Percentiles rank a stretch among this genome's conserved stretches.
These are phyloP conservation scores for Gopherus flavomarginatus DNA, from an alignment of 2,113 vertebrate genomes.

Conservation along the genomic window DNA sequence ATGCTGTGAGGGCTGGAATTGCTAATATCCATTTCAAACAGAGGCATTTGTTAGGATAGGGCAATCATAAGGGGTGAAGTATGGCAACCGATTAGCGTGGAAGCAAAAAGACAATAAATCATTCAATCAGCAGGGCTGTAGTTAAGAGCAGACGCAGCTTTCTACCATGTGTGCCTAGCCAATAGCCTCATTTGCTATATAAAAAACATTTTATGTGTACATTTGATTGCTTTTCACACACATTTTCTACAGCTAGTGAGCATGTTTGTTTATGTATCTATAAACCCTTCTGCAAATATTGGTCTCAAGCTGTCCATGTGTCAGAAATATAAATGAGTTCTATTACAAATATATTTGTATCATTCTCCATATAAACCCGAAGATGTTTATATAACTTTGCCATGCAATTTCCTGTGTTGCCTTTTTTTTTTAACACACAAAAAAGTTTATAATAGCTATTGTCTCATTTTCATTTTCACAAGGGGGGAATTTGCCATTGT, in stretches of 20 bases:
- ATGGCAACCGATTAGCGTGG: not conserved
- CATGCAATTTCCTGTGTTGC: not conserved
- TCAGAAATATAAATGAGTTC: slow-evolving; percentile 55
- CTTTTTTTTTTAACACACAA: not conserved
- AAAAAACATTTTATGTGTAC: slow-evolving; percentile 64
- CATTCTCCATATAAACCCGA: slow-evolving; percentile 25
- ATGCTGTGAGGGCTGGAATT: not conserved
- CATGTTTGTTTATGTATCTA: slow-evolving; percentile 59
- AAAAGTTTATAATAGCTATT: not conserved
- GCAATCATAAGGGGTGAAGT: slow-evolving; percentile 9
- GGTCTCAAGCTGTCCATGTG: slow-evolving; percentile 56
- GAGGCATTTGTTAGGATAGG: not conserved
- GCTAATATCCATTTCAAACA: not conserved
- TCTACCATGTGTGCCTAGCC: slow-evolving; percentile 38
- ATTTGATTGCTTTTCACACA: slow-evolving; percentile 67
- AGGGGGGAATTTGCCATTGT: not conserved
- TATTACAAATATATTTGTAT: slow-evolving; percentile 50
- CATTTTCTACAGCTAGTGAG: slow-evolving; percentile 66
- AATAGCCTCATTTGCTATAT: slow-evolving; percentile 44
- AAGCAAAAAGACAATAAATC: not conserved
- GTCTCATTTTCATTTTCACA: not conserved
- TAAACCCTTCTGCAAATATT: slow-evolving; percentile 60
- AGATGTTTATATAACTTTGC: not conserved
- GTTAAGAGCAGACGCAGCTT: slow-evolving; percentile 42
- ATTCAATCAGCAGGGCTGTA: slow-evolving; percentile 15